A percentile compares a stretch with the other conserved stretches of the same genome.
These are phyloP conservation scores for Neuroscelio doddi DNA, from an alignment of 2,888 invertebrate species.

Conservation along the genomic window DNA sequence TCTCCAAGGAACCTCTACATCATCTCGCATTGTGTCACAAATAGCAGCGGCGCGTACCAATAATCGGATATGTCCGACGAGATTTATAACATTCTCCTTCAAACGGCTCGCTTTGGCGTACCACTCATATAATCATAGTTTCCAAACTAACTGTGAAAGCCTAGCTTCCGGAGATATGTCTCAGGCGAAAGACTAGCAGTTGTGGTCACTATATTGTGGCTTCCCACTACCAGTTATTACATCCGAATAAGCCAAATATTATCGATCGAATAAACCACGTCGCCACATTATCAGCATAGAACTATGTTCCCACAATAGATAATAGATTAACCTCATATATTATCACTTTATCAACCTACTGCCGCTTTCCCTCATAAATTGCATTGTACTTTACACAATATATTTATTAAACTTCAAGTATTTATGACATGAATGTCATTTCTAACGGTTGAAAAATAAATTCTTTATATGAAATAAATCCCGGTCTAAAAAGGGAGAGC, in stretches of 20 bases:
- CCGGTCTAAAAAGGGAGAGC: too few relatives aligned
- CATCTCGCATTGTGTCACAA: constrained; percentile 63
- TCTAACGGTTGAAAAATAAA: too few relatives aligned
- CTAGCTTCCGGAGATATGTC: constrained; percentile 32
- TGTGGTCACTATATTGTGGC: constrained; percentile 17
- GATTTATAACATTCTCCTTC: constrained; percentile 53
- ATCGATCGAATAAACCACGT: constrained; percentile 20
- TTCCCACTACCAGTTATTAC: constrained; percentile 3
- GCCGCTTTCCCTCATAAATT: background rate
- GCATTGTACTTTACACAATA: constrained; percentile 12
- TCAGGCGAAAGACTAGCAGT: constrained; percentile 8
- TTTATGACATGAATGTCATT: background rate
- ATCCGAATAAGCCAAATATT: constrained; percentile 23
- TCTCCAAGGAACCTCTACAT: constrained; percentile 60
- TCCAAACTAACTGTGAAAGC: constrained; percentile 15
- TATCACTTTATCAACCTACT: constrained; percentile 20
- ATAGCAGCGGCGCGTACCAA: constrained; percentile 60
- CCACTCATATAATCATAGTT: constrained; percentile 15
- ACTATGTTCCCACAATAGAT: constrained; percentile 21
- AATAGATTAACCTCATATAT: constrained; percentile 23
- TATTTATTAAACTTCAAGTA: constrained; percentile 8
- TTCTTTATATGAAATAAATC: too few relatives aligned
- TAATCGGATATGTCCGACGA: constrained; percentile 60
- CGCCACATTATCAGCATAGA: constrained; percentile 21
- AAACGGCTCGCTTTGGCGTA: constrained; percentile 15